Evolutionary conservation across 2,888 invertebrate genomes (phyloP).

Genomic region (Apodemia duryi): DNA sequence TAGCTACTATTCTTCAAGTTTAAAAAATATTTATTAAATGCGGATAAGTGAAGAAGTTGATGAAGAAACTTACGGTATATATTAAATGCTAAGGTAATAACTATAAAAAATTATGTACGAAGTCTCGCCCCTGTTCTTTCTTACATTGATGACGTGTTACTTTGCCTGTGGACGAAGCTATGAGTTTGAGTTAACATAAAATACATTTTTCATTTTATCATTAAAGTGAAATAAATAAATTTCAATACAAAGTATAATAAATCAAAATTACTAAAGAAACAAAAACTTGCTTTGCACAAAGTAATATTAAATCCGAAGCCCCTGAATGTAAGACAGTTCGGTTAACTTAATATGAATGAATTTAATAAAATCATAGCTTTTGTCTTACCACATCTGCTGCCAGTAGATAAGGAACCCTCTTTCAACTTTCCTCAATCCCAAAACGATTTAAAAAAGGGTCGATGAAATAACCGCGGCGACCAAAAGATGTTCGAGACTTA

Average conservation of each 20-base stretch:
- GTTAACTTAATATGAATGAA: slow-evolving; percentile 23
- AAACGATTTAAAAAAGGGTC: slow-evolving; percentile 57
- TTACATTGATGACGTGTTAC: too few relatives aligned
- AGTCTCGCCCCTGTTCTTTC: too few relatives aligned
- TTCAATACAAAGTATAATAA: neutral
- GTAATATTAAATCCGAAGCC: neutral
- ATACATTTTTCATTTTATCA: too few relatives aligned
- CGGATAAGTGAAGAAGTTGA: too few relatives aligned
- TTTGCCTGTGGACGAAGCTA: too few relatives aligned
- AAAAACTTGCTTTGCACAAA: neutral
- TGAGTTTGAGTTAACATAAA: too few relatives aligned
- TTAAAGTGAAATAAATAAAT: too few relatives aligned
- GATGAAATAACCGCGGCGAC: slow-evolving; percentile 56
- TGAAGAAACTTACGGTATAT: too few relatives aligned
- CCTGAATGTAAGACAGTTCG: slow-evolving; percentile 6
- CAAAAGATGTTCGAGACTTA: slow-evolving; percentile 43
- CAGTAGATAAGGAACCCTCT: slow-evolving; percentile 63
- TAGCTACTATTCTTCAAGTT: too few relatives aligned
- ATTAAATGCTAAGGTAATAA: too few relatives aligned
- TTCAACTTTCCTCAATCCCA: slow-evolving; percentile 52
- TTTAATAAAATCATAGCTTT: slow-evolving; percentile 37
- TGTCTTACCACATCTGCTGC: slow-evolving; percentile 59
- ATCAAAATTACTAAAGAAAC: neutral
- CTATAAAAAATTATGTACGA: too few relatives aligned
- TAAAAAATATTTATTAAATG: too few relatives aligned